Base-by-base conservation (phyloP, 1,140 invertebrate species). In the Diabrotica undecimpunctata region DNA sequence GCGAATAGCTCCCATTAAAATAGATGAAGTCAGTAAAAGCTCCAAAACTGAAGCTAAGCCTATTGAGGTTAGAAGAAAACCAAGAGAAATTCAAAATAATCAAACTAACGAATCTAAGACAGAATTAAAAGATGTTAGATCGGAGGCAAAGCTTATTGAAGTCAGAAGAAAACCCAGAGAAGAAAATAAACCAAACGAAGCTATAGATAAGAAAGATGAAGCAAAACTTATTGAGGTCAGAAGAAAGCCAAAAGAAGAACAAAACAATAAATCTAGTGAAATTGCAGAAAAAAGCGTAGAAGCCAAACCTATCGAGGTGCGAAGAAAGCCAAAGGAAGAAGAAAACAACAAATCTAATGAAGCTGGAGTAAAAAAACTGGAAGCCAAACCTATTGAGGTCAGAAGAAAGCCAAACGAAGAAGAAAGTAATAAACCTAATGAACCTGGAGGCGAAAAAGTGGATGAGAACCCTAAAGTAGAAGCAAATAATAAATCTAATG, bases 291-390 rank as follows among this genome's bases (percentile, higher is more conserved):
- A 7, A 12, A 55, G 14, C 39, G 35, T n/a, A 6, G 36, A 53
- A 9, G 53, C 62, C 36, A 55, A 39, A 10, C 53, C 53, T 9
- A 63, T 57, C 10, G 54, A 54, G 10, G 54, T 57, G 2, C 39
- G 54, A 9, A 7, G 53, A 7, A 56, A 12, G n/a, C 53, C 62
- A 8, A 55, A 36, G n/a, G 38, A 38, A 12, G 13, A 14, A 12
- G 62, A 60, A 5, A 62, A 51, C 7, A 58, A 63, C 7, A 58
- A 63, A 41, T 62, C 66, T 5, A 67, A 64, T 35, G 66, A 46
- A 7, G 61, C 25, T 25, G 25, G 25, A 25, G 25, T 25, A 1
- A 1, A 25, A 25, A 55, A 46, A 55, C 12, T n/a, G 5, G 36
- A 53, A 9, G 53, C 62, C n/a, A 55, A 39, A 6, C 53, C 53